Percentiles rank a stretch among this genome's conserved stretches.
These are phyloP conservation scores for Mythimna lalbum DNA, from an alignment of 2,888 invertebrate genomes.

Conservation along the genomic window DNA sequence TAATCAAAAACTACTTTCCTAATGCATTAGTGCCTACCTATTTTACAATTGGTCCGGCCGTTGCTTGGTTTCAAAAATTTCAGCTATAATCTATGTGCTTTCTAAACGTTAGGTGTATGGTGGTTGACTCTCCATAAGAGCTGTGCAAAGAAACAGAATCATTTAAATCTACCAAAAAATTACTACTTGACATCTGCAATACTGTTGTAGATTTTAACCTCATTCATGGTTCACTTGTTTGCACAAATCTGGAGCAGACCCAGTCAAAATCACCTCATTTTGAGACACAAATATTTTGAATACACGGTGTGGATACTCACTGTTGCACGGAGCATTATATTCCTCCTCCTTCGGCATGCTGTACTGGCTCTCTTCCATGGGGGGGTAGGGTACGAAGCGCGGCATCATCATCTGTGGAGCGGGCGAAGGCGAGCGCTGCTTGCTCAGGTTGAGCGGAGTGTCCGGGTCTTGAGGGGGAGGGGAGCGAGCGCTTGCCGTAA, in stretches of 20 bases:
- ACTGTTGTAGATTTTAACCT: background rate
- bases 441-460: conserved; percentile 96
- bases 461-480: conserved; percentile 93
- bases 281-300: background rate
- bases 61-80: background rate
- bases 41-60: background rate
- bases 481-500: conserved; percentile 90
- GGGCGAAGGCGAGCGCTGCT: conserved; percentile 93
- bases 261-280: background rate
- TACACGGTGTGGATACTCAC: conserved; percentile 73
- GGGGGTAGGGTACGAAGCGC: conserved; percentile 88
- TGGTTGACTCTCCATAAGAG: background rate
- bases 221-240: background rate
- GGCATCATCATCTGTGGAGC: conserved; percentile 90
- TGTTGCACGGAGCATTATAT: conserved; percentile 82
- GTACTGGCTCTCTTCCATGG: conserved; percentile 85
- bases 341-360: conserved; percentile 87
- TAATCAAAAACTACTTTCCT: conserved; percentile 10
- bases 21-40: background rate
- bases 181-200: background rate
- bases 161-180: background rate
- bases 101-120: background rate
- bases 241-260: background rate
- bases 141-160: too few species aligned
- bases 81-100: background rate